phyloP scores from a whole-genome alignment of 2,888 invertebrate species.

The Volucella inanis region DNA sequence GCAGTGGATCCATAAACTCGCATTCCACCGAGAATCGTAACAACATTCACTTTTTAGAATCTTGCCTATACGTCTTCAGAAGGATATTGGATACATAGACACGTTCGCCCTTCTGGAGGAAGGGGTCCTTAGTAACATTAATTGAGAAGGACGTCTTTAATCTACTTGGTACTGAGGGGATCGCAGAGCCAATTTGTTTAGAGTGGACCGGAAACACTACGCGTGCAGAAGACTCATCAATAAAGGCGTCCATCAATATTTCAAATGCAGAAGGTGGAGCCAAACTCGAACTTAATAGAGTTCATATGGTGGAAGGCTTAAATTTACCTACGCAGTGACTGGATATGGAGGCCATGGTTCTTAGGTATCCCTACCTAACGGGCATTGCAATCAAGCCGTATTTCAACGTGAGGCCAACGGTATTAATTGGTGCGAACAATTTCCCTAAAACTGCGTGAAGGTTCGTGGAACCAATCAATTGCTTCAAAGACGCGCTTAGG shows the following conservation, averaged over 20 bases:
- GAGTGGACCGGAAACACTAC: conserved; percentile 15
- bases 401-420: conserved; percentile 31
- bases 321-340: conserved; percentile 19
- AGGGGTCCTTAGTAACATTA: conserved; percentile 15
- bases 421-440: conserved; percentile 51
- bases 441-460: conserved; percentile 20
- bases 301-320: conserved; percentile 12
- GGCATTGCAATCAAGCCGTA: conserved; percentile 55
- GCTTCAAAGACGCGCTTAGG: conserved; percentile 12
- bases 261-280: background rate
- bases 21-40: conserved; percentile 4
- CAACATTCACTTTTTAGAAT: conserved; percentile 1
- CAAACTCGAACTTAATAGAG: background rate
- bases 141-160: background rate
- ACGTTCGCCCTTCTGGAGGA: conserved; percentile 8
- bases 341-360: conserved; percentile 10
- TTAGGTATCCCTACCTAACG: conserved; percentile 18
- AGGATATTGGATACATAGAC: conserved; percentile 6
- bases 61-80: conserved; percentile 4
- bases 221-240: conserved; percentile 10
- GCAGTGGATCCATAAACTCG: conserved; percentile 2
- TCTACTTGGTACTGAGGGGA: background rate
- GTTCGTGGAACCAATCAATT: background rate
- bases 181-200: conserved; percentile 26
- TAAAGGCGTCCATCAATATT: background rate